phyloP scores from a whole-genome alignment of 2,888 invertebrate genomes.

The Autographa pulchrina region DNA sequence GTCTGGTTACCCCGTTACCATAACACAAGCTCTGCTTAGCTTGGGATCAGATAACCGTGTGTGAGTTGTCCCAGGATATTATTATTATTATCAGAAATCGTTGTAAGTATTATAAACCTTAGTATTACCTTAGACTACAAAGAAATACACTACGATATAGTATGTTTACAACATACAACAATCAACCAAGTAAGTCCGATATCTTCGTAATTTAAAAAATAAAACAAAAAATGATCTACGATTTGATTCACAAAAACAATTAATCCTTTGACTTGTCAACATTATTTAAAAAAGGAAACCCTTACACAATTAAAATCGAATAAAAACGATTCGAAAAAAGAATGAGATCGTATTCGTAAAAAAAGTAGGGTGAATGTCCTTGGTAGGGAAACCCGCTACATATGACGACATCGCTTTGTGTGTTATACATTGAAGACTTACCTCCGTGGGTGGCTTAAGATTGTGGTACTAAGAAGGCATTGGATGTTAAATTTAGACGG shows the following conservation, averaged over 20 bases:
- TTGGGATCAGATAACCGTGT: too few species aligned
- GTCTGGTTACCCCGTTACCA: too few species aligned
- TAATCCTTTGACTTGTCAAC: constrained; percentile 82
- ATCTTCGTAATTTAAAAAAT: neutral
- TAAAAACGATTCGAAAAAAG: constrained; percentile 78
- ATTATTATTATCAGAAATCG: too few species aligned
- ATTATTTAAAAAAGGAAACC: constrained; percentile 76
- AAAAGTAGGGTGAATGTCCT: constrained; percentile 84
- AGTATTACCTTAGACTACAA: neutral
- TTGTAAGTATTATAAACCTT: neutral
- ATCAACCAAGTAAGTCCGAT: constrained; percentile 8
- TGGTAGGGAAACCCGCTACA: constrained; percentile 65
- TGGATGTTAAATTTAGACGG: constrained; percentile 22
- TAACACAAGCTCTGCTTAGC: too few species aligned
- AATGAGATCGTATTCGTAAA: constrained; percentile 77
- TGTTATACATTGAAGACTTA: constrained; percentile 63
- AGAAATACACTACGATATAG: neutral
- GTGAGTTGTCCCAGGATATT: too few species aligned
- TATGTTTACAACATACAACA: neutral
- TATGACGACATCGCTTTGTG: constrained; percentile 50
- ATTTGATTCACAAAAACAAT: constrained; percentile 70
- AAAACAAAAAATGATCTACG: constrained; percentile 30
- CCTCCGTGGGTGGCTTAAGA: neutral
- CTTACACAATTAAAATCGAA: constrained; percentile 80
- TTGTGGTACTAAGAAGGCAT: constrained; percentile 22